A percentile compares a stretch with the other conserved stretches of the same genome.
Evolutionary conservation across 2,797 vertebrate genomes (phyloP).

Genomic region (Chelon auratus): DNA sequence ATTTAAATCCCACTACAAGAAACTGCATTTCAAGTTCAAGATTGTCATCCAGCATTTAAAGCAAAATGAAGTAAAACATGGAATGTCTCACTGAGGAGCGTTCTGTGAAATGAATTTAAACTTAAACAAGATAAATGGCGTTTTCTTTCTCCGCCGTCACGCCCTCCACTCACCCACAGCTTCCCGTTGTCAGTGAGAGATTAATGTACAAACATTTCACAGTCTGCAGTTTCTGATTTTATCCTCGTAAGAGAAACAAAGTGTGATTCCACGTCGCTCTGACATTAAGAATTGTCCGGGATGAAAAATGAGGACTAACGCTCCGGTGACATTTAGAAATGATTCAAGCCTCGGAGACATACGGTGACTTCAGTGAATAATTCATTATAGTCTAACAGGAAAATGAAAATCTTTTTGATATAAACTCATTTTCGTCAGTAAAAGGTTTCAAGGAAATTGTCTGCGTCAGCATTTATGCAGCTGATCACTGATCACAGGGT

Average conservation of each 20-base stretch:
- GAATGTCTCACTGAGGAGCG: background rate
- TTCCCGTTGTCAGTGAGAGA: background rate
- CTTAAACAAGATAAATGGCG: background rate
- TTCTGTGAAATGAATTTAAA: background rate
- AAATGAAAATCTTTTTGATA: constrained; percentile 11
- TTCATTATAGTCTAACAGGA: constrained; percentile 41
- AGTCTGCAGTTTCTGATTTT: background rate
- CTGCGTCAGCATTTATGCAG: background rate
- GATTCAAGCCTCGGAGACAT: constrained; percentile 55
- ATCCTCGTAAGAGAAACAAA: constrained; percentile 11
- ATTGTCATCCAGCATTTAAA: too few relatives aligned
- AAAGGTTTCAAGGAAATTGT: constrained; percentile 25
- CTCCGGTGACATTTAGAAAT: constrained; percentile 55
- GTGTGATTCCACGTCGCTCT: constrained; percentile 12
- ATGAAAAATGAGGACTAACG: constrained; percentile 52
- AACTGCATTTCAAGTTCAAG: too few relatives aligned
- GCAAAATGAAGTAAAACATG: too few relatives aligned
- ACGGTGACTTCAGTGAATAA: constrained; percentile 47
- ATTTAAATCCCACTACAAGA: too few relatives aligned
- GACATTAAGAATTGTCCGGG: constrained; percentile 30
- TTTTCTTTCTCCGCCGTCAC: too few relatives aligned
- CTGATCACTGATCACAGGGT: too few relatives aligned
- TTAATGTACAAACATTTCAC: background rate
- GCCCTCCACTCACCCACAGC: background rate
- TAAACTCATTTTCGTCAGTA: constrained; percentile 29